Conservation (phyloP, 2,797 vertebrate species). For the Sebastes oblongus region DNA sequence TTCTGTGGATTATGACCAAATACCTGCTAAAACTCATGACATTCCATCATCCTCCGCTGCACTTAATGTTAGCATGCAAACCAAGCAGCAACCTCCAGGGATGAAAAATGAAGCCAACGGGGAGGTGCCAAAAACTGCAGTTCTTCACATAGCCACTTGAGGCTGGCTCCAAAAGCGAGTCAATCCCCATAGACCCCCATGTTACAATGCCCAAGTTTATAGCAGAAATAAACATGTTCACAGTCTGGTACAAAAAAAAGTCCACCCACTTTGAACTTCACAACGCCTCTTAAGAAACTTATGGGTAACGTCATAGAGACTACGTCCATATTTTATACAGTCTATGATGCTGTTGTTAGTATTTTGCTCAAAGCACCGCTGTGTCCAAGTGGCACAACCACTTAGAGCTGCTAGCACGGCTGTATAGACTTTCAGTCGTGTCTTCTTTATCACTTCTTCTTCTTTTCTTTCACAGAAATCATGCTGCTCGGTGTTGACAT, state of each 20-base stretch:
- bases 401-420: neutral
- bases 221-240: neutral
- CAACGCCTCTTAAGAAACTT: too few relatives aligned
- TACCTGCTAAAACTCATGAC: neutral
- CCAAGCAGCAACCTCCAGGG: accelerated
- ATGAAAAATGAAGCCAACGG: neutral
- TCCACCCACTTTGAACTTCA: too few relatives aligned
- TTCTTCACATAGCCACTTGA: too few relatives aligned
- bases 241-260: too few relatives aligned
- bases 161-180: too few relatives aligned
- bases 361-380: neutral
- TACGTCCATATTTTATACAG: neutral
- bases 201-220: neutral
- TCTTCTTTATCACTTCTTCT: neutral
- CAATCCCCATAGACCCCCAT: neutral
- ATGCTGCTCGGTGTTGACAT: slow-evolving; percentile 86
- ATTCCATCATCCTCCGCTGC: neutral
- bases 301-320: neutral
- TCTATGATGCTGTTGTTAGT: neutral
- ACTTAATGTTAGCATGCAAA: neutral
- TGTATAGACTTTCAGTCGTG: neutral
- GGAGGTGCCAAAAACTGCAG: too few relatives aligned
- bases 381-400: neutral
- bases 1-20: neutral
- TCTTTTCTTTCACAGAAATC: slow-evolving; percentile 81